Evolutionary conservation across 2,888 invertebrate species (phyloP), one percentile per base, ranked within the genome.

Genomic region (Panopea generosa): DNA sequence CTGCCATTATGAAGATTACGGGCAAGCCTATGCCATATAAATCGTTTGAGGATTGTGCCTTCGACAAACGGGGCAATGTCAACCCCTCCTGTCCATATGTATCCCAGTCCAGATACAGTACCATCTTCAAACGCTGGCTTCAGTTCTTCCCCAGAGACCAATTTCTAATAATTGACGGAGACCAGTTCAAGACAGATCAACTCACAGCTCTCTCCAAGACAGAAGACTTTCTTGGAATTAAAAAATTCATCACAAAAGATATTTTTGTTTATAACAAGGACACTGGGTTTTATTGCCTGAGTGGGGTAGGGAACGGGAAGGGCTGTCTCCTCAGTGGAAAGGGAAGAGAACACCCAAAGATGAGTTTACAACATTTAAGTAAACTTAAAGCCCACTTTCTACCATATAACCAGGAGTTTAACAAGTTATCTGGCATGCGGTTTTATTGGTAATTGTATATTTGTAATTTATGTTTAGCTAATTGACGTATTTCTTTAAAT

Each of bases 181-280:
- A 88, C 57, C 72, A 79, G 7, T 81, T 90, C 26, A 82, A 86
- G 11, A 24, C 45, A 0, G 67, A 87, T 49, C 89, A 87, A 24
- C 70, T 81, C 1, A 61, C 55, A 4, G 87, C 83, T 49, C 74
- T 90, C 18, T 56, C 70, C 0, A 61, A 80, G 24, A 81, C 90
- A 18, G 88, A 90, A 63, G 52, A 66, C 0, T 90, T 90, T 60
- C 72, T 90, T n/a, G 82, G 84, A 4, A 56, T 90, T 4, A 56
- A 77, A 14, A 82, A 79, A 45, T 65, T 71, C 33, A 75, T 89
- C 14, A 70, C 75, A 11, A 56, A 74, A 7, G 96, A 96, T 92
- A 97, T 97, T 93, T 97, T 99, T 93, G 97, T 97, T 93, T 99
- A 97, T 94, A 98, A 99, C 93, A 96, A 96, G 93, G 97, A 97